A percentile compares a stretch with the other conserved stretches of the same genome.
Conservation (phyloP, 2,113 vertebrate genomes). For the Tychaedon coryphoeus region DNA sequence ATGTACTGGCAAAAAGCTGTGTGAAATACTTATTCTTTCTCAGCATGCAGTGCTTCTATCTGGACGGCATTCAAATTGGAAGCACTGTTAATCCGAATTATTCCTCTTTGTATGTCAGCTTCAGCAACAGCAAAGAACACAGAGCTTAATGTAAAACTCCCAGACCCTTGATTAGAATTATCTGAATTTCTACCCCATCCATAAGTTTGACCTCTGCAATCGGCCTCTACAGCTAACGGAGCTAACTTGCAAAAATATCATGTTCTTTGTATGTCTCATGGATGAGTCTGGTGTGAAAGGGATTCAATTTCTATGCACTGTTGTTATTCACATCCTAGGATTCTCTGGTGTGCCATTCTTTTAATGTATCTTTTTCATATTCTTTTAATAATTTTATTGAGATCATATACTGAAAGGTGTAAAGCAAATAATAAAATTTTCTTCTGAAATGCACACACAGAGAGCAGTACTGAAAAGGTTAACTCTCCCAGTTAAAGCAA, state of each 20-base stretch:
- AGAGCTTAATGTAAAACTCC: not conserved
- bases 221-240: fast-evolving
- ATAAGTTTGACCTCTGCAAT: not conserved
- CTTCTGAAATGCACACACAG: not conserved
- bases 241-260: not conserved
- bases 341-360: not conserved
- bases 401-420: not conserved
- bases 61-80: not conserved
- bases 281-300: not conserved
- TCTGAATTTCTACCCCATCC: not conserved
- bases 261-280: not conserved
- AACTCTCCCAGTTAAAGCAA: conserved; percentile 32
- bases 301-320: not conserved
- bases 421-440: not conserved
- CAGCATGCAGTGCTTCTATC: not conserved
- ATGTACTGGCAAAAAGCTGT: not conserved
- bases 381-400: not conserved
- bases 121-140: not conserved
- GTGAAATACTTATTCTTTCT: not conserved
- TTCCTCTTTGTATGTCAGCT: not conserved
- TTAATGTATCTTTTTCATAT: not conserved
- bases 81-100: not conserved
- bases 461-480: conserved; percentile 24
- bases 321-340: not conserved
- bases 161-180: not conserved